Conservation (phyloP, 2,113 vertebrate genomes). For the Anseranas semipalmata region DNA sequence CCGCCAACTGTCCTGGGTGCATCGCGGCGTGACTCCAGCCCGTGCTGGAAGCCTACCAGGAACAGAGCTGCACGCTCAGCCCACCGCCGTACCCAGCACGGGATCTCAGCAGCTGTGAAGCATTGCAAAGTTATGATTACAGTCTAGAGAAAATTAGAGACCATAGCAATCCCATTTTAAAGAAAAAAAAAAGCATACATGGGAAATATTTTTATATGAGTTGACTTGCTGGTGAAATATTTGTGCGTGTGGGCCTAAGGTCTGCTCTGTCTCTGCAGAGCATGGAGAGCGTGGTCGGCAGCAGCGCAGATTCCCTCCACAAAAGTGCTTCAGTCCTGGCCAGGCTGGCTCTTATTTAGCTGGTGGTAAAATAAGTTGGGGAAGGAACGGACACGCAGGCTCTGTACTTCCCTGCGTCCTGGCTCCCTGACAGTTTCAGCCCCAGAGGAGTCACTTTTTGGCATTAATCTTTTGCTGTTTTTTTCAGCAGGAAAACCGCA, state of each 20-base stretch:
- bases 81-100: background rate
- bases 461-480: slow-evolving; percentile 15
- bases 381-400: background rate
- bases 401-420: background rate
- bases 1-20: background rate
- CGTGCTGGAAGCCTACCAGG: background rate
- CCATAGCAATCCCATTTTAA: background rate
- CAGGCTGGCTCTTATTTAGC: background rate
- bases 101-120: slow-evolving; percentile 17
- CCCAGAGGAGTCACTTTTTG: slow-evolving; percentile 44
- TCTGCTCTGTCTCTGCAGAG: background rate
- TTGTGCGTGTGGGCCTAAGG: background rate
- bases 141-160: background rate
- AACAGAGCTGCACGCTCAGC: background rate
- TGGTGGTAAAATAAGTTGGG: background rate
- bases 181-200: background rate
- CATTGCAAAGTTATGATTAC: background rate
- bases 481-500: slow-evolving; percentile 58
- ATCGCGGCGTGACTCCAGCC: accelerated
- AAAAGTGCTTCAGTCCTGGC: background rate
- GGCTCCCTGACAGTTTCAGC: slow-evolving; percentile 43
- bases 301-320: background rate
- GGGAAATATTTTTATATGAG: background rate
- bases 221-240: background rate
- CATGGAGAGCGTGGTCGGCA: background rate